Conservation (phyloP, 2,113 vertebrate species). For the Heliornis fulica region DNA sequence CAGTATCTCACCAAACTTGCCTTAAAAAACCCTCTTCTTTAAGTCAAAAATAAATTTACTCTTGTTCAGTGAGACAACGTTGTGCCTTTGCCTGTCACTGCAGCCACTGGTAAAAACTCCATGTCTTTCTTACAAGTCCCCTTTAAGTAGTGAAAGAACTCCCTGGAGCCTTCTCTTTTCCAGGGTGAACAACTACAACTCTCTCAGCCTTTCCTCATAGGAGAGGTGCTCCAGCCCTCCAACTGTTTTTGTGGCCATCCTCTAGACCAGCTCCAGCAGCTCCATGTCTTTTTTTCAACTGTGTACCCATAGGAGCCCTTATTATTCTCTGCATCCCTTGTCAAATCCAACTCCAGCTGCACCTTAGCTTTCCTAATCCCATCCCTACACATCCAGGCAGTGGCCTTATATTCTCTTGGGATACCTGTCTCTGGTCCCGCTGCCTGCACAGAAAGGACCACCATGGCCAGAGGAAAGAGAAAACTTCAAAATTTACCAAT, state of each 20-base stretch:
- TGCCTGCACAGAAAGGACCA: not conserved
- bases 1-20: not conserved
- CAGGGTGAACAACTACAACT: not conserved
- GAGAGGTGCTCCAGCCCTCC: not conserved
- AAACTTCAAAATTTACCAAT: not conserved
- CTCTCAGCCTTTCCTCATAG: not conserved
- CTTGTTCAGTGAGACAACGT: not conserved
- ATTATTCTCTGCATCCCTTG: not conserved
- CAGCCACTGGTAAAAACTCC: rapidly evolving
- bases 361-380: not conserved
- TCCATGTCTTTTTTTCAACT: not conserved
- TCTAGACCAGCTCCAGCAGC: not conserved
- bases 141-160: not conserved
- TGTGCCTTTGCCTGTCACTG: not conserved
- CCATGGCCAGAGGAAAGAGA: not conserved
- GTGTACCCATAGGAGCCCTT: not conserved
- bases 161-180: not conserved
- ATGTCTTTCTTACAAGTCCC: not conserved
- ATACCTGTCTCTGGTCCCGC: not conserved
- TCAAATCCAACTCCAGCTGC: not conserved
- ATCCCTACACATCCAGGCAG: not conserved
- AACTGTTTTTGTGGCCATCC: not conserved
- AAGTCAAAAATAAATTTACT: not conserved
- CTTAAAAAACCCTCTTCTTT: not conserved
- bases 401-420: not conserved